phyloP scores from a whole-genome alignment of 2,113 vertebrate species.

The Sclerurus mexicanus region DNA sequence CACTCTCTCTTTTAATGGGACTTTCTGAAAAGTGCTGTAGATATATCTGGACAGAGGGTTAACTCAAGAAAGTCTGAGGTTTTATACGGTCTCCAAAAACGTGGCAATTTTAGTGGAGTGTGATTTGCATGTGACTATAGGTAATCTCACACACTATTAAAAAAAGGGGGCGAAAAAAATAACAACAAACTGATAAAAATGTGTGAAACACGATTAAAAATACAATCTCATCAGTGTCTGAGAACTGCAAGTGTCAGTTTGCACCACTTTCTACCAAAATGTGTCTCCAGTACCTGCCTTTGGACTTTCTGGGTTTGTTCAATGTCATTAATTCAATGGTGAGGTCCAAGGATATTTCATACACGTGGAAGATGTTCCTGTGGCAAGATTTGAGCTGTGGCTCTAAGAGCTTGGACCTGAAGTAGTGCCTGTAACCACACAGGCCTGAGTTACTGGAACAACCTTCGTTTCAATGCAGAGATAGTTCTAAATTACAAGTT shows the following conservation, averaged over 20 bases:
- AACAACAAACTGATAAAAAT: neutral
- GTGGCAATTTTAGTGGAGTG: neutral
- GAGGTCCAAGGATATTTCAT: neutral
- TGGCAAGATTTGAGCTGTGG: too few species aligned
- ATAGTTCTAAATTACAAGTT: neutral
- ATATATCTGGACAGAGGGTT: neutral
- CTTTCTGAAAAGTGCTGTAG: neutral
- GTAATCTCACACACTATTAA: neutral
- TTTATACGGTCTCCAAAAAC: neutral
- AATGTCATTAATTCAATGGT: neutral
- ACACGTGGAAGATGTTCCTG: rapidly evolving
- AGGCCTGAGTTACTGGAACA: neutral
- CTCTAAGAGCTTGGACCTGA: neutral
- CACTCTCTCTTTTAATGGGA: neutral
- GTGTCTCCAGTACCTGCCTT: neutral
- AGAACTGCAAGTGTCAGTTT: neutral
- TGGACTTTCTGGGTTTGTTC: neutral
- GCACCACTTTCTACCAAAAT: neutral
- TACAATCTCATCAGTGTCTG: neutral
- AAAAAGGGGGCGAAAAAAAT: too few species aligned
- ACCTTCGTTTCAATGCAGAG: neutral
- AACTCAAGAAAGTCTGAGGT: neutral
- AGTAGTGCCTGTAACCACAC: rapidly evolving
- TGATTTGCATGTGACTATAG: neutral
- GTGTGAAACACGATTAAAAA: neutral